phyloP scores from a whole-genome alignment of 2,888 invertebrate genomes.

The Incurvaria masculella region DNA sequence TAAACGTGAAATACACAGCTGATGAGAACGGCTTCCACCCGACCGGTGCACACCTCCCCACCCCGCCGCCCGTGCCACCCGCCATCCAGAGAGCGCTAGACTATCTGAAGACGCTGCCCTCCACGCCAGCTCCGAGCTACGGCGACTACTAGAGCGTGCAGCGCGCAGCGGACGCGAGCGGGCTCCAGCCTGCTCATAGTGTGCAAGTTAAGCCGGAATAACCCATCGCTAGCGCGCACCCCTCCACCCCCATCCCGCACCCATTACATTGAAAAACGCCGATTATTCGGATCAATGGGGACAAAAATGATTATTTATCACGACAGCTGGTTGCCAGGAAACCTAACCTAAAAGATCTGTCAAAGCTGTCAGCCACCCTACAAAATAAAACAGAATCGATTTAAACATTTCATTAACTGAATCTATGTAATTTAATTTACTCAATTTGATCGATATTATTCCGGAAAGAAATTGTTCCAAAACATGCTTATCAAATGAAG shows the following conservation, averaged over 20 bases:
- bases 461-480: no score
- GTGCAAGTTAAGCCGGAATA: conserved; percentile 1
- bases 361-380: no score
- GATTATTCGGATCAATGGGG: not conserved
- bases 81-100: conserved; percentile 63
- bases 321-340: no score
- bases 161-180: not conserved
- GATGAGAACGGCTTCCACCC: conserved; percentile 68
- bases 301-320: no score
- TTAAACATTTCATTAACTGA: no score
- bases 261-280: not conserved
- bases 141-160: not conserved
- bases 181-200: conserved; percentile 1
- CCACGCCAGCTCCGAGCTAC: conserved; percentile 5
- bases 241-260: not conserved
- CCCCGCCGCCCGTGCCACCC: conserved; percentile 65
- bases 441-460: no score
- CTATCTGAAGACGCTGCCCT: conserved; percentile 53
- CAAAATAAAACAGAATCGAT: no score
- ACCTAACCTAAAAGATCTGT: no score
- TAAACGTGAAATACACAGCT: conserved; percentile 61
- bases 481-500: no score
- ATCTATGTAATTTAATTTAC: no score
- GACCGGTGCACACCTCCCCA: conserved; percentile 56
- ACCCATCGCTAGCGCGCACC: not conserved